Base-by-base conservation (phyloP, 1,140 invertebrate species). In the Myzus persicae region DNA sequence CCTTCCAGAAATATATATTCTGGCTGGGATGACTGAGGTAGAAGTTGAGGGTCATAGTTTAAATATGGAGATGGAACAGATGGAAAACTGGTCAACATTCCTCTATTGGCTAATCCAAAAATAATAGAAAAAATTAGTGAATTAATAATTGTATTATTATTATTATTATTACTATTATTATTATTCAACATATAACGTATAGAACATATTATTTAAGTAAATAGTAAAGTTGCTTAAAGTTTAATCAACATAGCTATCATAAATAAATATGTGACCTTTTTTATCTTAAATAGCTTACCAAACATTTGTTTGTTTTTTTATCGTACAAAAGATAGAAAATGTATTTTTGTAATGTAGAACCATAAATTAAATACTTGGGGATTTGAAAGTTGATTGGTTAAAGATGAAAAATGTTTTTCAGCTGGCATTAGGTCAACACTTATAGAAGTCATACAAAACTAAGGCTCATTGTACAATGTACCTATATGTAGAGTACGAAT, bases 1-100 rank as follows among this genome's bases (percentile, higher is more conserved):
- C 98, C 98, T 95, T 99, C 98, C 54, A 98, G 97, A 94, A 99
- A 98, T 94, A 99, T 98, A 94, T 98, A 99, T 96, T 99, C 98
- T 91, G 98, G 98, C 94, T 98, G 97, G 94, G 96, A 96, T 94
- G 96, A 96, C 85, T 94, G 92, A 84, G 97, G 97, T 94, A 99
- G 96, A 95, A 98, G 98, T 51, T 97, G 96, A 48, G 98, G 98
- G 95, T 99, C 98, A 95, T 98, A 98, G 95, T 98, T 99, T 94
- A 99, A 96, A 95, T 99, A 99, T 8, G 98, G 98, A 94, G 98
- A 99, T 89, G 93, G 94, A 54, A 93, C 54, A 54, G 48, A 54
- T 87, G 93, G 31, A 42, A 93, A 93, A 85, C 46, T 82, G n/a
- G 48, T 92, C 5, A 82, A 40, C 26, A 46, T 46, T 82, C 81